Conservation (phyloP, 2,797 vertebrate species). For the Threskiornis aethiopicus region DNA sequence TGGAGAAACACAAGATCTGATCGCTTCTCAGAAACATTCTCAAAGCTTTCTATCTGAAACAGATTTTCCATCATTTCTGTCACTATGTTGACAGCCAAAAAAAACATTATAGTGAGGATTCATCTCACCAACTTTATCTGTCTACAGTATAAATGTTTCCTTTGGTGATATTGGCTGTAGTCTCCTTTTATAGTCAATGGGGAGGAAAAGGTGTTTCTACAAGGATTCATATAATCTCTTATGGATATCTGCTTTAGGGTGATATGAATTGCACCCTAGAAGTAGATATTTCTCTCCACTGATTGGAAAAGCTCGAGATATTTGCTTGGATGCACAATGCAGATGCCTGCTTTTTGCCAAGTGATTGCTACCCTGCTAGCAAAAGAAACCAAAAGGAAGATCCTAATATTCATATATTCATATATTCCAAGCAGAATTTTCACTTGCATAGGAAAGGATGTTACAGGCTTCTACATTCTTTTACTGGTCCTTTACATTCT, state of each 20-base stretch:
- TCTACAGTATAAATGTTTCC: background rate
- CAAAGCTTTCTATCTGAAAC: background rate
- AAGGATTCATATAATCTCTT: background rate
- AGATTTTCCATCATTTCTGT: constrained; percentile 1
- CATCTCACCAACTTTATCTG: constrained; percentile 11
- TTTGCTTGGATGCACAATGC: background rate
- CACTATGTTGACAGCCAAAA: constrained; percentile 16
- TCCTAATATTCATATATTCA: background rate
- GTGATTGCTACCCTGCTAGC: background rate
- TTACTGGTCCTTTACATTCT: background rate
- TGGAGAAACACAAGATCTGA: background rate
- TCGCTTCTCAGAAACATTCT: background rate
- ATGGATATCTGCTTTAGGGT: background rate
- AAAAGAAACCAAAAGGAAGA: background rate
- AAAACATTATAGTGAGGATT: background rate
- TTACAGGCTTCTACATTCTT: background rate
- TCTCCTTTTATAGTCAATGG: background rate
- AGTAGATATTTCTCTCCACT: background rate
- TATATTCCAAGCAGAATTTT: background rate
- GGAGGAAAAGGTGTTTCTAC: background rate
- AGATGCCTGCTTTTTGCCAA: background rate
- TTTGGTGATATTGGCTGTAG: background rate
- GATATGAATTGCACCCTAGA: background rate
- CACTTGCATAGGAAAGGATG: background rate
- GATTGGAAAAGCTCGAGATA: background rate